Conservation (phyloP, 2,113 vertebrate species). For the Heloderma charlesbogerti region DNA sequence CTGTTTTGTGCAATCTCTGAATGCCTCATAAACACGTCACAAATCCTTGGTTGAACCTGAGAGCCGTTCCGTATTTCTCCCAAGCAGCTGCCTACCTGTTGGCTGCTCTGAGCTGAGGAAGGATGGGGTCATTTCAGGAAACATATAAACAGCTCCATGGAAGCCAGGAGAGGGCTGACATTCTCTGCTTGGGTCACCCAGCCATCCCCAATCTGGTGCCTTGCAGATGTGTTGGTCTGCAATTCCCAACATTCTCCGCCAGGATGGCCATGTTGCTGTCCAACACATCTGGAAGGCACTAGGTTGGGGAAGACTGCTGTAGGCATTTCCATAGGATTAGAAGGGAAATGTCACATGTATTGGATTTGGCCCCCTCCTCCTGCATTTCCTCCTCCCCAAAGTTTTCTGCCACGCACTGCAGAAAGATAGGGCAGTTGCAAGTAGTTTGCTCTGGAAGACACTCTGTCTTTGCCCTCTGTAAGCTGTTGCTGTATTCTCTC, state of each 20-base stretch:
- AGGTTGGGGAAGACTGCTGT: too few relatives aligned
- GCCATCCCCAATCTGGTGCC: too few relatives aligned
- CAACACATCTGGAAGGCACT: too few relatives aligned
- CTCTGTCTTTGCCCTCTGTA: neutral
- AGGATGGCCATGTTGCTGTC: too few relatives aligned
- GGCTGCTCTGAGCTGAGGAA: neutral
- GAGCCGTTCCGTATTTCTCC: neutral
- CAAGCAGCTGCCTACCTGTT: neutral
- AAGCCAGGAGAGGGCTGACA: neutral
- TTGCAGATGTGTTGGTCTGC: too few relatives aligned
- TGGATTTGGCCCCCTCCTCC: neutral
- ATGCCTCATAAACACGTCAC: neutral
- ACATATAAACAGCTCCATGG: too few relatives aligned
- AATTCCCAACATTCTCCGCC: too few relatives aligned
- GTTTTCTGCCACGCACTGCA: neutral
- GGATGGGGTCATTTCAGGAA: neutral
- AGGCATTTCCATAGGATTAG: neutral
- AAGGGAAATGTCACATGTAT: neutral
- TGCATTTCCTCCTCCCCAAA: neutral
- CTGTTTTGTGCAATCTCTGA: too few relatives aligned
- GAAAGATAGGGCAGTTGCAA: neutral
- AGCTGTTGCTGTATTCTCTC: neutral
- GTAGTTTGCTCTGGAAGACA: neutral
- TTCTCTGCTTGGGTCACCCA: neutral
- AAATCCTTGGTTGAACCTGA: neutral